Evolutionary conservation across 2,888 invertebrate species (phyloP).

Genomic region (Eristalinus sepulchralis): DNA sequence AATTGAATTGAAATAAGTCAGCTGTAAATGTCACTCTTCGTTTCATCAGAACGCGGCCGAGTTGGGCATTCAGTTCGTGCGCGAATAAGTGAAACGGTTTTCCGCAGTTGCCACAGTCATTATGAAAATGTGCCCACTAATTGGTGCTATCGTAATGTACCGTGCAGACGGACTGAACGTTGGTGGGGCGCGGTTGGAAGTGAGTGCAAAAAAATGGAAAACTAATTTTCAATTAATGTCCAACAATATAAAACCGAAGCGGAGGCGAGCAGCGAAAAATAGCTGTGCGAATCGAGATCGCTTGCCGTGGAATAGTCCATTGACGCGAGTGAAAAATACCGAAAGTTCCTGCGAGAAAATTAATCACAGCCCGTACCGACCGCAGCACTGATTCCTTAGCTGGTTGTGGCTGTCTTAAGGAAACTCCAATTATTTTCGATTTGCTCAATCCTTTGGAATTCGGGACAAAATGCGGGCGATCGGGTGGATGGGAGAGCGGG

Average conservation of each 20-base stretch:
- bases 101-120: constrained; percentile 35
- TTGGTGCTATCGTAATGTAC: constrained; percentile 51
- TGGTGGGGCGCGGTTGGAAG: background rate
- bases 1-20: constrained; percentile 71
- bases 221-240: constrained; percentile 69
- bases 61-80: background rate
- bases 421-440: constrained; percentile 71
- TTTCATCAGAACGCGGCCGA: constrained; percentile 25
- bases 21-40: constrained; percentile 67
- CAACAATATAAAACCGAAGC: constrained; percentile 40
- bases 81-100: background rate
- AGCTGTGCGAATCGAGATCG: background rate
- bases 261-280: constrained; percentile 17
- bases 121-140: constrained; percentile 61
- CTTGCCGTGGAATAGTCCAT: constrained; percentile 10
- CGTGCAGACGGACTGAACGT: background rate
- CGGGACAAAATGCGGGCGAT: constrained; percentile 18
- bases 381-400: constrained; percentile 58
- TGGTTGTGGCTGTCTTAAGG: constrained; percentile 63
- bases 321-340: constrained; percentile 42
- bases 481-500: background rate
- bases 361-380: constrained; percentile 64
- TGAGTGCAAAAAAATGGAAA: constrained; percentile 27
- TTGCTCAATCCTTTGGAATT: constrained; percentile 66
- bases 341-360: constrained; percentile 56